phyloP scores from a whole-genome alignment of 2,888 invertebrate species.

The Papilio elwesi region DNA sequence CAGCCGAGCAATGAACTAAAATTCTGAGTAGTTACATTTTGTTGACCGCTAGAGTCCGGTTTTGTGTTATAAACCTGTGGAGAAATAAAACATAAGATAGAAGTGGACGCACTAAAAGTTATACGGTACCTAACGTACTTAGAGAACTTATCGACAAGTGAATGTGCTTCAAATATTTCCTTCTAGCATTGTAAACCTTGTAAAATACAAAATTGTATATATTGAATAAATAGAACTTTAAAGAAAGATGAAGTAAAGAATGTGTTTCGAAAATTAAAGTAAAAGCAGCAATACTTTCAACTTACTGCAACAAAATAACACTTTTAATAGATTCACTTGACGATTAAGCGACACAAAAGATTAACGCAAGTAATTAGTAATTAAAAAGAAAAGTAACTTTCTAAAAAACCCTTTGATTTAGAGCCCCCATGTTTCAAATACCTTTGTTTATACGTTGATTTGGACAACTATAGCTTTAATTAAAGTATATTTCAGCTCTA shows the following conservation, averaged over 20 bases:
- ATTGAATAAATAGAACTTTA: too few species aligned
- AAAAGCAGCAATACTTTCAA: not conserved
- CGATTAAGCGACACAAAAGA: slow-evolving; percentile 72
- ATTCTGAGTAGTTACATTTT: slow-evolving; percentile 82
- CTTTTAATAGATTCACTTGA: slow-evolving; percentile 59
- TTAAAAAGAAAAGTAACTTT: slow-evolving; percentile 53
- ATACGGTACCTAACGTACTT: slow-evolving; percentile 63
- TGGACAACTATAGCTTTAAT: not conserved
- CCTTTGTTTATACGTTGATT: not conserved
- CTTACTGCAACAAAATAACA: not conserved
- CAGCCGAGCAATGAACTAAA: slow-evolving; percentile 77
- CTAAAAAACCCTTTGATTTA: slow-evolving; percentile 39
- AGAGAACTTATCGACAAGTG: slow-evolving; percentile 58
- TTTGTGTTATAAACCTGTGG: slow-evolving; percentile 85
- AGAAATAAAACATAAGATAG: slow-evolving; percentile 81
- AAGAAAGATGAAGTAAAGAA: not conserved
- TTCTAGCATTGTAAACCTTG: not conserved
- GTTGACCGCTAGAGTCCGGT: slow-evolving; percentile 84
- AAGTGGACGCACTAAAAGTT: slow-evolving; percentile 69
- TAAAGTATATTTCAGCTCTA: not conserved
- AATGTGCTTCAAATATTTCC: slow-evolving; percentile 46
- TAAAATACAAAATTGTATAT: slow-evolving; percentile 11
- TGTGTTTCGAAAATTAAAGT: not conserved
- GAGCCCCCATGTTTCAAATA: not conserved
- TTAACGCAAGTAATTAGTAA: slow-evolving; percentile 47